A percentile compares a stretch with the other conserved stretches of the same genome.
phyloP scores from a whole-genome alignment of 1,140 invertebrate genomes.

The Liolophura sinensis region DNA sequence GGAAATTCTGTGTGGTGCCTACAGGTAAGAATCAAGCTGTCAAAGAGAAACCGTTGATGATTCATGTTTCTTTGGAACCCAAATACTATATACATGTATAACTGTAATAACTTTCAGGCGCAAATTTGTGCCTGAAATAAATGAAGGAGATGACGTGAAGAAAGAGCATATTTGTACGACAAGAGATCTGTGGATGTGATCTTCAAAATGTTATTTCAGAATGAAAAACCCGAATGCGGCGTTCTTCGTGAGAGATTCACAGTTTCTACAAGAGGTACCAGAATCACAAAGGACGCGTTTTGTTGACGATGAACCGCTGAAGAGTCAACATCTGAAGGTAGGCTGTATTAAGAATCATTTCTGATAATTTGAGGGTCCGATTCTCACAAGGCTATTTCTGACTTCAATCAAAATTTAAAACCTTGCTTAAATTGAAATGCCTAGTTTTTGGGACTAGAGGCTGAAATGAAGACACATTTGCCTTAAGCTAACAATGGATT shows the following conservation, averaged over 20 bases:
- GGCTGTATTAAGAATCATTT: no score
- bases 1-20: slow-evolving; percentile 56
- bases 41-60: no score
- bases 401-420: no score
- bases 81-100: slow-evolving; percentile 9
- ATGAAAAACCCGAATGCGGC: slow-evolving; percentile 48
- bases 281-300: slow-evolving; percentile 35
- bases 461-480: no score
- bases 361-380: background rate
- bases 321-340: slow-evolving; percentile 45
- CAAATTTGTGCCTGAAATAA: no score
- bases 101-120: background rate
- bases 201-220: slow-evolving; percentile 27
- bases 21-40: slow-evolving; percentile 27
- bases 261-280: slow-evolving; percentile 38
- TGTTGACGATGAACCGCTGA: slow-evolving; percentile 34
- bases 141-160: no score
- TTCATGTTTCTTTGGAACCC: background rate
- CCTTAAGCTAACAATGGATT: no score
- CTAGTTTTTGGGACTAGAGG: no score
- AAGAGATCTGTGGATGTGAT: no score
- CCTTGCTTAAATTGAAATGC: no score
- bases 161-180: no score
- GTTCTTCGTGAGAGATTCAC: slow-evolving; percentile 45
- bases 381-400: no score